Evolutionary conservation across 2,797 vertebrate species (phyloP).

Genomic region (Uromys caudimaculatus): DNA sequence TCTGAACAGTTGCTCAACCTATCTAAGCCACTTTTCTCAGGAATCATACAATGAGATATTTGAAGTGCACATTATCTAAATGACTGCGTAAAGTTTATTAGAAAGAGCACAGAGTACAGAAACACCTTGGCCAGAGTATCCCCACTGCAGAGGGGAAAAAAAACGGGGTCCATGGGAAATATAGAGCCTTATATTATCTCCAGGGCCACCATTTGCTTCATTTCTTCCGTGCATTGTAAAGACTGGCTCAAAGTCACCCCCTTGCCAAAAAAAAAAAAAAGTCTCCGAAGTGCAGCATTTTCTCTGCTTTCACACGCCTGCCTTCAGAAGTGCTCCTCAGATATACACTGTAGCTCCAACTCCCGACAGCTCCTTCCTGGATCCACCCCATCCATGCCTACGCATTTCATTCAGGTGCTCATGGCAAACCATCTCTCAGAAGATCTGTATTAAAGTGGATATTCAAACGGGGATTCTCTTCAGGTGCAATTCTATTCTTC

Average conservation of each 20-base stretch:
- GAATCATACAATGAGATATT: neutral
- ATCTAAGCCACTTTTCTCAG: neutral
- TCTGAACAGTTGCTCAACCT: neutral
- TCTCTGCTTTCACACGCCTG: neutral
- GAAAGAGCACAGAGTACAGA: neutral
- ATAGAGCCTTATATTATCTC: neutral
- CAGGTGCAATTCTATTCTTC: neutral
- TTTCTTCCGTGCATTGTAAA: neutral
- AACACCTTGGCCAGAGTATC: neutral
- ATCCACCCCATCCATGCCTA: neutral
- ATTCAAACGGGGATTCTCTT: neutral
- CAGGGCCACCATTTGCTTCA: neutral
- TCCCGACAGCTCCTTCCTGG: neutral
- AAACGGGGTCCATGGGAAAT: neutral
- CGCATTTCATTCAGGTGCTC: neutral
- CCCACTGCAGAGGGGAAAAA: neutral
- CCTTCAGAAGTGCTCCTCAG: neutral
- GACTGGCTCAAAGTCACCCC: neutral
- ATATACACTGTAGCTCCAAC: neutral
- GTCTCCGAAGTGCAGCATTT: neutral
- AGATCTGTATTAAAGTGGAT: neutral
- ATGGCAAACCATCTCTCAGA: neutral
- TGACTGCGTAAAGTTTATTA: neutral
- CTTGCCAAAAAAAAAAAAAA: neutral
- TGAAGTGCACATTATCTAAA: constrained; percentile 7